Conservation (phyloP, 2,888 invertebrate genomes). For the Ectemnius lituratus region DNA sequence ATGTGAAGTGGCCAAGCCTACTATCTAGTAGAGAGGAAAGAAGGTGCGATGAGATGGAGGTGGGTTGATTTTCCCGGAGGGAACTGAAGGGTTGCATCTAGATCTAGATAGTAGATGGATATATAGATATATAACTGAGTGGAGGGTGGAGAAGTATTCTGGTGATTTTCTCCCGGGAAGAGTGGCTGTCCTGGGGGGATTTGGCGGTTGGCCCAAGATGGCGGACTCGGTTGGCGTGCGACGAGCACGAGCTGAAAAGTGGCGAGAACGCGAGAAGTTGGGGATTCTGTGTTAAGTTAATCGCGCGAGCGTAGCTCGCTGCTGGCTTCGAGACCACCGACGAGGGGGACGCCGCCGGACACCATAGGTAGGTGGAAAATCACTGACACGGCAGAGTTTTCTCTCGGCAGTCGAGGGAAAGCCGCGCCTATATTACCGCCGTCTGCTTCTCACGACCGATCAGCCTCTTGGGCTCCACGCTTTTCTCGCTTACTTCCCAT, state of each 20-base stretch:
- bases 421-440: constrained; percentile 57
- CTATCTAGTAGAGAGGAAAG: neutral
- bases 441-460: constrained; percentile 7
- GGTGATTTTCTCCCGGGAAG: constrained; percentile 57
- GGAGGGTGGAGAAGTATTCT: constrained; percentile 27
- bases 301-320: constrained; percentile 51
- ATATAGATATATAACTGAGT: neutral
- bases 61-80: neutral
- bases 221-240: constrained; percentile 76
- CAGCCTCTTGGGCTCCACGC: neutral
- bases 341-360: constrained; percentile 35
- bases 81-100: neutral
- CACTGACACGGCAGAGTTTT: constrained; percentile 47
- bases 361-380: constrained; percentile 54
- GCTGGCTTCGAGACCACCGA: constrained; percentile 50
- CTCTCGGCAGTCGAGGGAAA: constrained; percentile 49
- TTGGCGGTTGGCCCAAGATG: constrained; percentile 76
- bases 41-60: neutral
- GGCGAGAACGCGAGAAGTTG: constrained; percentile 69
- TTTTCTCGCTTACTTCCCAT: neutral
- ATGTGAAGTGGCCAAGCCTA: too few relatives aligned
- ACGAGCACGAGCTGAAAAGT: constrained; percentile 73
- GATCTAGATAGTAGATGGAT: neutral
- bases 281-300: constrained; percentile 70
- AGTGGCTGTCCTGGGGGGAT: constrained; percentile 64